phyloP scores from a whole-genome alignment of 23 tunicate genomes.

The Oikopleura vanhoeffeni region DNA sequence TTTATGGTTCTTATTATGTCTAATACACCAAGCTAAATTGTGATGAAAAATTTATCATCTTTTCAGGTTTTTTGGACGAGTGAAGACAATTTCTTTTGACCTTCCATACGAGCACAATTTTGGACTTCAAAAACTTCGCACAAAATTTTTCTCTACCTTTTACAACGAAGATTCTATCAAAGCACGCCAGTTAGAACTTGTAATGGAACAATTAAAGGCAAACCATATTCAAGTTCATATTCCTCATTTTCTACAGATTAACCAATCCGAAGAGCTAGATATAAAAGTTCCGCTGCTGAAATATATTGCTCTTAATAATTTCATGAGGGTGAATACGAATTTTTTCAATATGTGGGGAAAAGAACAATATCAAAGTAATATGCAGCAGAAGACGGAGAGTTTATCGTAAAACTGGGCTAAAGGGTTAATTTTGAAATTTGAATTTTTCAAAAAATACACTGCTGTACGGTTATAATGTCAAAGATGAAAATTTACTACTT shows the following conservation, averaged over 20 bases:
- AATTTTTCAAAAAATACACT: too few species aligned
- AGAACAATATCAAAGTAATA: not conserved
- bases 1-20: too few species aligned
- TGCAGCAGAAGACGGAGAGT: too few species aligned
- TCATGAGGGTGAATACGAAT: not conserved
- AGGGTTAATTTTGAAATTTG: too few species aligned
- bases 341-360: not conserved
- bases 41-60: too few species aligned
- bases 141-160: not conserved
- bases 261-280: not conserved
- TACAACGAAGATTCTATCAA: not conserved
- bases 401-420: too few species aligned
- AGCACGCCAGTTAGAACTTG: not conserved
- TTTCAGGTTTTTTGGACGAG: too few species aligned
- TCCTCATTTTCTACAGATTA: not conserved
- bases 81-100: not conserved
- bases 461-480: too few species aligned
- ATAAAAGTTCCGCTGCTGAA: not conserved
- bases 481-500: too few species aligned
- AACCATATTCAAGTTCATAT: not conserved
- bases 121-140: not conserved
- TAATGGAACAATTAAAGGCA: not conserved
- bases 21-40: too few species aligned
- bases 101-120: not conserved
- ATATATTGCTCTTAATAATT: not conserved